These are phyloP conservation scores for Noctua janthina DNA, from an alignment of 2,888 invertebrate genomes.

Conservation along the genomic window DNA sequence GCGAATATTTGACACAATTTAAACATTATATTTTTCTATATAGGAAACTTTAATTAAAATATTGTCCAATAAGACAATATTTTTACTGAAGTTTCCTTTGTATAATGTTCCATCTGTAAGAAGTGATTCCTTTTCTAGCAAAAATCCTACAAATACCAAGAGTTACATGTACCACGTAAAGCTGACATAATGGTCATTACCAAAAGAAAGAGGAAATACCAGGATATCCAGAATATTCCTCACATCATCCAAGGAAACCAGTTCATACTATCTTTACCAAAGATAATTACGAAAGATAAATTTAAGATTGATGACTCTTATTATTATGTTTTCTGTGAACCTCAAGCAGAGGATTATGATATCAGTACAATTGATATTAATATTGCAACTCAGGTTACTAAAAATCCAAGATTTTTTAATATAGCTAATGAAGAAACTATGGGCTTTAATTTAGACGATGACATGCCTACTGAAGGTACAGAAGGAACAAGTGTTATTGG, in stretches of 20 bases:
- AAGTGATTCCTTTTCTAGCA: constrained; percentile 78
- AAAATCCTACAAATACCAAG: constrained; percentile 80
- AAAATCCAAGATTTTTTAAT: constrained; percentile 16
- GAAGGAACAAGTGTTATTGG: background rate
- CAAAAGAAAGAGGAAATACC: constrained; percentile 56
- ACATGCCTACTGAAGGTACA: background rate
- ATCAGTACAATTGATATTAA: background rate
- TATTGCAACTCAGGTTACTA: background rate
- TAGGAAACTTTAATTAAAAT: too few species aligned
- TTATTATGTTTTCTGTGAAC: constrained; percentile 52
- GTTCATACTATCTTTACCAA: constrained; percentile 67
- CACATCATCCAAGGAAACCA: constrained; percentile 15
- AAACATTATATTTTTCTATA: background rate
- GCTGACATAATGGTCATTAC: constrained; percentile 71
- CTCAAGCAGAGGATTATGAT: background rate
- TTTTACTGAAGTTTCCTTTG: background rate
- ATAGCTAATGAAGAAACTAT: constrained; percentile 19
- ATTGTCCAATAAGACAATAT: background rate
- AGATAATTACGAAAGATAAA: constrained; percentile 58
- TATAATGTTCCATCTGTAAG: constrained; percentile 60
- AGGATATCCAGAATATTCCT: background rate
- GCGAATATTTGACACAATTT: background rate
- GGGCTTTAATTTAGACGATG: background rate
- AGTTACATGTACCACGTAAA: constrained; percentile 72
- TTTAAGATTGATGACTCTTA: constrained; percentile 60